phyloP scores from a whole-genome alignment of 2,113 vertebrate genomes.

The Bothrops jararaca region DNA sequence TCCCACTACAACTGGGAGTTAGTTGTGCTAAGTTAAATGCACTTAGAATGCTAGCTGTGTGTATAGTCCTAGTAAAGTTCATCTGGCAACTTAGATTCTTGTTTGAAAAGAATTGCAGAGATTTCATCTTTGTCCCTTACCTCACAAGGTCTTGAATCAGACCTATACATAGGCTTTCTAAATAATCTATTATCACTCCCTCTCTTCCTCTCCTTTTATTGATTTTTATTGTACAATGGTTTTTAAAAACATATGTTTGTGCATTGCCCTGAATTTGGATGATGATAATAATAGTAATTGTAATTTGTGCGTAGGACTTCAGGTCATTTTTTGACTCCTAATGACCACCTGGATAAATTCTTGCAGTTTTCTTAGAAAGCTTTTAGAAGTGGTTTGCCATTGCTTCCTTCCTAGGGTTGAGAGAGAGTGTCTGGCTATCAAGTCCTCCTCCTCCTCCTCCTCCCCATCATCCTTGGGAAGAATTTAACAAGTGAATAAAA shows the following conservation, averaged over 20 bases:
- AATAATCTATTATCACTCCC: background rate
- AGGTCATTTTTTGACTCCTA: background rate
- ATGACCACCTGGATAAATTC: background rate
- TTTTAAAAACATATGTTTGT: background rate
- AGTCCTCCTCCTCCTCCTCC: background rate
- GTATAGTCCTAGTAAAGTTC: background rate
- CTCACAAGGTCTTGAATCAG: background rate
- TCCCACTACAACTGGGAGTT: background rate
- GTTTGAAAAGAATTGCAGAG: background rate
- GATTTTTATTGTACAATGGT: background rate
- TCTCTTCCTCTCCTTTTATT: background rate
- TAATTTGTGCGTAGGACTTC: background rate
- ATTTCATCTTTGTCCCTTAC: background rate
- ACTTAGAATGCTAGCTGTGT: background rate
- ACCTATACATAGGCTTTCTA: background rate
- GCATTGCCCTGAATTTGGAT: background rate
- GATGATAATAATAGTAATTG: background rate
- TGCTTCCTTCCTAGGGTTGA: background rate
- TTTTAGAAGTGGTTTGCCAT: background rate
- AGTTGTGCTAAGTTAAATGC: background rate
- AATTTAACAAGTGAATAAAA: background rate
- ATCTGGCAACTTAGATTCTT: background rate
- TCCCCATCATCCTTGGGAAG: background rate
- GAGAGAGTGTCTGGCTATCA: background rate
- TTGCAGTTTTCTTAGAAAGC: background rate